Conservation (phyloP, 2,113 vertebrate species). For the Platycercus adscitus region DNA sequence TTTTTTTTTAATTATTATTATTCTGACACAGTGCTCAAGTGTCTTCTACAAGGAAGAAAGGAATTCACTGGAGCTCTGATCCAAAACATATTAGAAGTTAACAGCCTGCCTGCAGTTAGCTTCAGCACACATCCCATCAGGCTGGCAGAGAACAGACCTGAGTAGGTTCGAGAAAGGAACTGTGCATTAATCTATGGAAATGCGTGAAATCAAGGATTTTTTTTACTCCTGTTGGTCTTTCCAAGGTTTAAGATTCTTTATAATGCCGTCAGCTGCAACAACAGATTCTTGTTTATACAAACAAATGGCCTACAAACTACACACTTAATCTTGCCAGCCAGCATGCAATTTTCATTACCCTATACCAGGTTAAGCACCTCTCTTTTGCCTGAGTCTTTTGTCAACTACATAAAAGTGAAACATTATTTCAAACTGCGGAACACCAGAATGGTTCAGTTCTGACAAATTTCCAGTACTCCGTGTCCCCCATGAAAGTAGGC, state of each 20-base stretch:
- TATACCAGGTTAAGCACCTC: neutral
- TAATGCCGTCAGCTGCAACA: neutral
- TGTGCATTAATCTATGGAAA: neutral
- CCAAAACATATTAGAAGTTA: neutral
- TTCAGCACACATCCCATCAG: neutral
- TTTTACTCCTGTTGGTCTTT: neutral
- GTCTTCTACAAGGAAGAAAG: neutral
- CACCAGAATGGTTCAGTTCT: neutral
- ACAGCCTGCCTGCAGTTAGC: neutral
- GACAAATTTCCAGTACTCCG: neutral
- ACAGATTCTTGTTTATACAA: neutral
- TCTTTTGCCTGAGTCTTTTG: neutral
- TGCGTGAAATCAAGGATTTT: neutral
- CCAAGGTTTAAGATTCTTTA: neutral
- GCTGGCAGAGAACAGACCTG: neutral
- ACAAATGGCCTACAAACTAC: neutral
- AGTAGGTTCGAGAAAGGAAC: neutral
- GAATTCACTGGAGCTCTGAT: neutral
- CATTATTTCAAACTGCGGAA: neutral
- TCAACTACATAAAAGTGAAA: neutral
- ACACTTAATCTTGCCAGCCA: neutral
- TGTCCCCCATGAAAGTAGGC: neutral
- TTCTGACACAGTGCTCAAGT: neutral
- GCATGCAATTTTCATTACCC: neutral
- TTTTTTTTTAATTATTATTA: neutral